Evolutionary conservation across 1,140 invertebrate genomes (phyloP), one percentile per base, ranked within the genome.

Genomic region (Atta cephalotes): DNA sequence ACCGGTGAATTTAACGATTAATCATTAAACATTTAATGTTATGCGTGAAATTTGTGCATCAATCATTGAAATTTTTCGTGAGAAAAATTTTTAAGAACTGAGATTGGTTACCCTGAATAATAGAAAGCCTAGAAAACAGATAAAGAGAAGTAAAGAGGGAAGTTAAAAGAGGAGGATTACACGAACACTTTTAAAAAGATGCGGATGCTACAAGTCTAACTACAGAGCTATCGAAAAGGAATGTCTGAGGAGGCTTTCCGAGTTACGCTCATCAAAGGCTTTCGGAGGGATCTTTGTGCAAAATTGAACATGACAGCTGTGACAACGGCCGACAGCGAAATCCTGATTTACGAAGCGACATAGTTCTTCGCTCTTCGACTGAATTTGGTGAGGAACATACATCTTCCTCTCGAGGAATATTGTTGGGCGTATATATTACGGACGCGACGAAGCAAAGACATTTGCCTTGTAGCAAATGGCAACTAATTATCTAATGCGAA

Each of bases 341-440:
- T 82, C 80, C 80, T 82, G 80, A 82, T 82, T 82, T 82, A 74
- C 80, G 70, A 74, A 51, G 80, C 56, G 80, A 51, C 56, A 51
- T 51, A 39, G 49, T 81, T 81, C 78, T 51, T 62, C 53, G 79
- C 51, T 81, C 21, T 60, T 60, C 21, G 51, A 56, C 3, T n/a
- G 53, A 72, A 60, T 81, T 45, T 39, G 35, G 25, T 25, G 39
- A 7, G 16, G 12, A 25, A 51, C 62, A 21, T 60, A 62, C 14
- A 62, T 82, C 39, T 84, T 35, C 35, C 60, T 76, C 28, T 25
- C 16, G 25, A 49, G 18, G 25, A 62, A 21, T 49, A 39, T 45
- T 39, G 39, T 25, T 35, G 10, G 3, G 0, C 49, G 51, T 31
- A 49, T 14, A 2, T 31, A 31, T 74, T 72, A 72, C 39, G n/a